phyloP scores from a whole-genome alignment of 2,113 vertebrate species.

The Chaenogobius annularis region DNA sequence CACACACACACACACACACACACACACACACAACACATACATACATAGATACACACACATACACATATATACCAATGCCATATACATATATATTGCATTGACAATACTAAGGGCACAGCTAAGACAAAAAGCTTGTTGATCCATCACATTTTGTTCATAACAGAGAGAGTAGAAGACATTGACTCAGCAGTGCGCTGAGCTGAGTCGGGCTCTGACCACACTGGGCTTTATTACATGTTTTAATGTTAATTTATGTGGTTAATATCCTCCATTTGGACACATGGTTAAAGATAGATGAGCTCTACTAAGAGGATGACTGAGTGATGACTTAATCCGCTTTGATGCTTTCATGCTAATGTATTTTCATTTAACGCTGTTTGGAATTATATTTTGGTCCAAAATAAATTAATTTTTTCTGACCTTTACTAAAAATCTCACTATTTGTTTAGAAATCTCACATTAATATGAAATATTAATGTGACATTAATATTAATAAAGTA shows the following conservation, averaged over 20 bases:
- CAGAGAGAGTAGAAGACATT: conserved; percentile 28
- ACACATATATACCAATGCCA: too few species aligned
- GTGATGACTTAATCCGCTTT: conserved; percentile 23
- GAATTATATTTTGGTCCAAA: not conserved
- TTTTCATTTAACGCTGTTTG: not conserved
- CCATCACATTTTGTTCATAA: not conserved
- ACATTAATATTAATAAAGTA: too few species aligned
- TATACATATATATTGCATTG: too few species aligned
- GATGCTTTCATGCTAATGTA: conserved; percentile 4
- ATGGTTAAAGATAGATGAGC: conserved; percentile 30
- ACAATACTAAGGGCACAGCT: not conserved
- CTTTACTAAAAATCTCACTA: not conserved
- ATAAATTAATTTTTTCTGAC: not conserved
- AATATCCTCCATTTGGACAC: conserved; percentile 15
- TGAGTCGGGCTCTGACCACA: conserved; percentile 14
- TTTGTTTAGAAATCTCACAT: not conserved
- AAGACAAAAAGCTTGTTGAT: not conserved
- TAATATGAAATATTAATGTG: not conserved
- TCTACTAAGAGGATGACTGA: not conserved
- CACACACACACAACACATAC: too few species aligned
- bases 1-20: too few species aligned
- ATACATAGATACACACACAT: too few species aligned
- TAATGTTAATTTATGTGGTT: conserved; percentile 39
- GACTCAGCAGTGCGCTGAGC: conserved; percentile 47
- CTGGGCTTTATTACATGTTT: conserved; percentile 38